Conservation (phyloP, 2,888 invertebrate genomes). For the Pinctada fucata region DNA sequence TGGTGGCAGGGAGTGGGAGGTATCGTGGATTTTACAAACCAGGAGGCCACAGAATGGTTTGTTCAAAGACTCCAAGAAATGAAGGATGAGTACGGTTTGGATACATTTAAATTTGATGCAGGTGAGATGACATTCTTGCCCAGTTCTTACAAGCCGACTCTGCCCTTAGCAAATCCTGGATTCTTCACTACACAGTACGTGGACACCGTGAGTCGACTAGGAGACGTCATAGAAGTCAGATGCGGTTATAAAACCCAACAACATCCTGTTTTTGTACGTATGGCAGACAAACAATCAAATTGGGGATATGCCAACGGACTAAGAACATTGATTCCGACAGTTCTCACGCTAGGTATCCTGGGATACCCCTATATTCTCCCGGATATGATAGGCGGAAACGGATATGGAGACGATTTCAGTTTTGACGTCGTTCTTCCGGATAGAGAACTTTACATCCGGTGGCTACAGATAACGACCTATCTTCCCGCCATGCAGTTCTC, state of each 20-base stretch:
- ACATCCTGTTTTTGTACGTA: conserved; percentile 85
- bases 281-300: conserved; percentile 90
- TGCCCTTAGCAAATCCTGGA: conserved; percentile 52
- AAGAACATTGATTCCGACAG: conserved; percentile 88
- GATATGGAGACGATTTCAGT: conserved; percentile 54
- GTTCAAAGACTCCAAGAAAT: conserved; percentile 83
- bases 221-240: conserved; percentile 83
- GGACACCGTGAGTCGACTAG: conserved; percentile 50
- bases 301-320: conserved; percentile 90
- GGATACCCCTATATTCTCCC: conserved; percentile 94
- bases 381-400: conserved; percentile 92
- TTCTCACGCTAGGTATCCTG: conserved; percentile 82
- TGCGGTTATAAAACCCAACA: conserved; percentile 69
- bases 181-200: conserved; percentile 62
- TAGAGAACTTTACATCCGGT: conserved; percentile 82
- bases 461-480: conserved; percentile 92
- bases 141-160: conserved; percentile 34
- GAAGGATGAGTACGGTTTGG: conserved; percentile 83
- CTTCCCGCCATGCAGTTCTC: conserved; percentile 94
- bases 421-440: conserved; percentile 54
- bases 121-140: conserved; percentile 76
- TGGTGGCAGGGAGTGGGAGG: conserved; percentile 87
- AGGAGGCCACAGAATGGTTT: conserved; percentile 87
- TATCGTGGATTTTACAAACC: conserved; percentile 91
- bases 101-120: conserved; percentile 93